These are phyloP conservation scores for Rhopalosiphum padi DNA, from an alignment of 1,140 invertebrate genomes.

Conservation along the genomic window DNA sequence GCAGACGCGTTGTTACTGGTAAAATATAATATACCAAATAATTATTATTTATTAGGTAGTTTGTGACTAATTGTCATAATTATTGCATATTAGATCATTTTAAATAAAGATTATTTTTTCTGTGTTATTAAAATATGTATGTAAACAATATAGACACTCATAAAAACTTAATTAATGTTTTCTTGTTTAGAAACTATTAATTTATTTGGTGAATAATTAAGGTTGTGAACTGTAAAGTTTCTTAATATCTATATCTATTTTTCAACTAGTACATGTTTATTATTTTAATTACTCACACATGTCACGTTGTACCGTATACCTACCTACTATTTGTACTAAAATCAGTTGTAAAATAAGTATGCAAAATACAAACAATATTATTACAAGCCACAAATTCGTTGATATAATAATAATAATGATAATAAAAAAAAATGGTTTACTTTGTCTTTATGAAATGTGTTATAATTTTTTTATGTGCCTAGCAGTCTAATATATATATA, in stretches of 20 bases:
- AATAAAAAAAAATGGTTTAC: no score
- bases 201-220: background rate
- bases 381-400: background rate
- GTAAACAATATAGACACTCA: background rate
- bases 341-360: constrained; percentile 12
- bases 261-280: constrained; percentile 32
- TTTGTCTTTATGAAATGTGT: no score
- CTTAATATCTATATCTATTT: constrained; percentile 38
- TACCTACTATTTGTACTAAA: constrained; percentile 36
- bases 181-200: constrained; percentile 50
- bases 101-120: background rate
- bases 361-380: background rate
- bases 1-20: background rate
- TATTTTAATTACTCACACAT: background rate
- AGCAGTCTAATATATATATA: background rate
- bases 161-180: background rate
- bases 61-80: background rate
- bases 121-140: background rate
- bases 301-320: background rate
- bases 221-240: constrained; percentile 42
- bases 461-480: background rate
- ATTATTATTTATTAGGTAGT: background rate
- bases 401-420: no score
- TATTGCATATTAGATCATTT: background rate
- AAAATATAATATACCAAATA: background rate